Evolutionary conservation across 2,797 vertebrate genomes (phyloP).

Genomic region (Tokudaia muenninki): DNA sequence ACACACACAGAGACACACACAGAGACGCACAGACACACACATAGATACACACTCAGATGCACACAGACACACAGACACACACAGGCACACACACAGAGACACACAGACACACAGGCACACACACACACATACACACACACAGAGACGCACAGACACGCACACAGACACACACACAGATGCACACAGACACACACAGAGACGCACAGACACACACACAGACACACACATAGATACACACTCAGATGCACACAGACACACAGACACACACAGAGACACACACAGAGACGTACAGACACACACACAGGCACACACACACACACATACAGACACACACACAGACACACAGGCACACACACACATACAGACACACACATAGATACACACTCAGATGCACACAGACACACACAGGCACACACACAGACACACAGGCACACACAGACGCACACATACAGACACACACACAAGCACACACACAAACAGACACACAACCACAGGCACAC

Average conservation of each 20-base stretch:
- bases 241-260: background rate
- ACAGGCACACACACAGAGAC: background rate
- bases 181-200: background rate
- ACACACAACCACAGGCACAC: too few relatives aligned
- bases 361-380: slow-evolving; percentile 10
- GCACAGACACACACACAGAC: background rate
- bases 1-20: background rate
- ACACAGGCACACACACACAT: background rate
- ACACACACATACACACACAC: background rate
- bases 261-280: too few relatives aligned
- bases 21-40: background rate
- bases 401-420: background rate
- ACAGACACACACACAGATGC: background rate
- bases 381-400: background rate
- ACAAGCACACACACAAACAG: too few relatives aligned
- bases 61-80: background rate
- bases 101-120: background rate
- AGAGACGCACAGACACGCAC: background rate
- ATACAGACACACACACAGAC: background rate
- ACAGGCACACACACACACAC: slow-evolving; percentile 30
- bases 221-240: slow-evolving; percentile 32
- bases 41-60: too few relatives aligned
- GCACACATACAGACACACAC: slow-evolving; percentile 31
- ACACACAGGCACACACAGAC: background rate
- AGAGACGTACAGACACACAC: slow-evolving; percentile 3